Percentiles rank a stretch among this genome's conserved stretches.
Conservation (phyloP, 2,888 invertebrate species). For the Agrilus mali region DNA sequence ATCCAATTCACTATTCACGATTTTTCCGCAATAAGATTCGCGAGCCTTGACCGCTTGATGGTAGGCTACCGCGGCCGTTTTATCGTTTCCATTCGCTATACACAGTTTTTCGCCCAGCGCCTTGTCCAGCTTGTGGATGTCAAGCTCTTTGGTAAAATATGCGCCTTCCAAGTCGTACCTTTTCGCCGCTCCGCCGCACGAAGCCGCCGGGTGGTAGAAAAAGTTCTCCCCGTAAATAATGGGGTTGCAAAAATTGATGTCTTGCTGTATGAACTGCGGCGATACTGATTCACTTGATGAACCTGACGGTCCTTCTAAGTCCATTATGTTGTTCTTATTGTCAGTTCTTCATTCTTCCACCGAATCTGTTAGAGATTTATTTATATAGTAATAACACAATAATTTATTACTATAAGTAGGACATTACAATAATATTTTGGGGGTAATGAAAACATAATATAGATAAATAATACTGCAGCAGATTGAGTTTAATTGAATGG, state of each 20-base stretch:
- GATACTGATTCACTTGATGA: slow-evolving; percentile 29
- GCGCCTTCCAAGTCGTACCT: slow-evolving; percentile 18
- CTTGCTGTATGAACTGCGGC: slow-evolving; percentile 17
- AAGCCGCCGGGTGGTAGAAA: slow-evolving; percentile 19
- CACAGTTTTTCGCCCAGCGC: slow-evolving; percentile 14
- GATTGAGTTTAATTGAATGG: too few species aligned
- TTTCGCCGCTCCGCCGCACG: slow-evolving; percentile 13
- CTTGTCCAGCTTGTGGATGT: slow-evolving; percentile 17
- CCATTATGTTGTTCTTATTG: slow-evolving; percentile 15
- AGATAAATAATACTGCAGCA: too few species aligned
- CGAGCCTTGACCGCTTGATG: not conserved
- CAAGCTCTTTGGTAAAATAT: slow-evolving; percentile 18
- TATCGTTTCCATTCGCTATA: slow-evolving; percentile 6
- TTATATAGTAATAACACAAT: too few species aligned
- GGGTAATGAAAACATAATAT: too few species aligned
- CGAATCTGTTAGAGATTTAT: too few species aligned
- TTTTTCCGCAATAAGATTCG: slow-evolving; percentile 2
- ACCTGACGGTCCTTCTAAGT: slow-evolving; percentile 25
- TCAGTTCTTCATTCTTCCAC: not conserved
- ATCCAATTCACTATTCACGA: slow-evolving; percentile 2
- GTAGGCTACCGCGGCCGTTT: too few species aligned
- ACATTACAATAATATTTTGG: too few species aligned
- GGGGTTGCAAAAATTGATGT: slow-evolving; percentile 24
- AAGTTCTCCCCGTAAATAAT: slow-evolving; percentile 19
- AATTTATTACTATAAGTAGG: too few species aligned